These are phyloP conservation scores for Corella eumyota DNA, from an alignment of 23 tunicate species.

Conservation along the genomic window DNA sequence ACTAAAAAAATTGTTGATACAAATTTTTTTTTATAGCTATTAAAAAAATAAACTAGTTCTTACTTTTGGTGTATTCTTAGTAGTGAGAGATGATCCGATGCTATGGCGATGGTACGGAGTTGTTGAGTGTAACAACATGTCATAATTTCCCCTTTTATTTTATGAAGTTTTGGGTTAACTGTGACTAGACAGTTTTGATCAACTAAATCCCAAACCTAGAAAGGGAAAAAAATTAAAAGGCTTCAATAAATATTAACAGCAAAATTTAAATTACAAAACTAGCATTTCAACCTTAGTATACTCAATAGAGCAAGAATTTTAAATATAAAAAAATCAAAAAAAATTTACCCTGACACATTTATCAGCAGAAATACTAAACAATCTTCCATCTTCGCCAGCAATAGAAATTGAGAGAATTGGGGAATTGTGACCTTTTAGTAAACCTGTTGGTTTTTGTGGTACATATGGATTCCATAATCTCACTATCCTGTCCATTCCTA, in stretches of 20 bases:
- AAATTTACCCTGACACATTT: slow-evolving; percentile 56
- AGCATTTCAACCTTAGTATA: no score
- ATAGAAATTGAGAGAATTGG: slow-evolving; percentile 67
- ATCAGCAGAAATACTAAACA: slow-evolving; percentile 76
- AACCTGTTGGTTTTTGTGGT: slow-evolving; percentile 76
- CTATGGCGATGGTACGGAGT: slow-evolving; percentile 36
- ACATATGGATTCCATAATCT: slow-evolving; percentile 82
- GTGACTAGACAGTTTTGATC: slow-evolving; percentile 90
- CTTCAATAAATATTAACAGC: neutral
- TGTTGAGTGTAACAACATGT: slow-evolving; percentile 54
- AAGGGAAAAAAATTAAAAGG: neutral
- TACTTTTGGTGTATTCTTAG: slow-evolving; percentile 57
- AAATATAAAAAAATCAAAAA: no score
- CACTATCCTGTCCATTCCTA: slow-evolving; percentile 82
- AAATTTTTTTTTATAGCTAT: no score
- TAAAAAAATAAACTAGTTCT: no score
- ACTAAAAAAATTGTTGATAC: no score
- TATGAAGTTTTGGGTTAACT: slow-evolving; percentile 81
- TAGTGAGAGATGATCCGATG: slow-evolving; percentile 63
- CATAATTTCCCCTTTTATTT: slow-evolving; percentile 63
- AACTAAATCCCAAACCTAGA: slow-evolving; percentile 85
- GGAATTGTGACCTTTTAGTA: slow-evolving; percentile 69
- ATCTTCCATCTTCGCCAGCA: slow-evolving; percentile 56
- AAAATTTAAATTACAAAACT: no score
- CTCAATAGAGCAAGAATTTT: no score